Evolutionary conservation across 2,888 invertebrate species (phyloP).

Genomic region (Eucriotettix oculatus): DNA sequence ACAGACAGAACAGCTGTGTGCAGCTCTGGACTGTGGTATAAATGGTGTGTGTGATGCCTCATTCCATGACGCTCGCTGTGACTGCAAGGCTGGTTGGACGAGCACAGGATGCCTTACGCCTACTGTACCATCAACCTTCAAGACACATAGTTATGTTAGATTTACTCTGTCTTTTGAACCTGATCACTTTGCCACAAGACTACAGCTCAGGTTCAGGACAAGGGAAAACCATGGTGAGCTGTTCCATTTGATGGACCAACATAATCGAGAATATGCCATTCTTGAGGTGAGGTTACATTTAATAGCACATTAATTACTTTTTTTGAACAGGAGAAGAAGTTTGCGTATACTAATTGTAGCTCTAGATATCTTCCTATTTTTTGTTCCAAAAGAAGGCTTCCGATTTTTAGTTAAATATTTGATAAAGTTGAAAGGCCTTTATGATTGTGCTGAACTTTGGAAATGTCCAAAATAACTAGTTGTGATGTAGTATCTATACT

Average conservation of each 20-base stretch:
- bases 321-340: too few species aligned
- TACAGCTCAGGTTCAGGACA: constrained; percentile 38
- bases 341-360: too few species aligned
- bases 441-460: too few species aligned
- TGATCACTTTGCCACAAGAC: constrained; percentile 28
- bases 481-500: too few species aligned
- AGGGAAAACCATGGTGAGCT: constrained; percentile 33
- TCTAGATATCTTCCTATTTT: too few species aligned
- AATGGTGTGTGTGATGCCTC: constrained; percentile 1
- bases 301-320: too few species aligned
- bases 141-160: constrained; percentile 33
- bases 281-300: constrained; percentile 25
- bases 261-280: constrained; percentile 31
- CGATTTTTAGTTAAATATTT: too few species aligned
- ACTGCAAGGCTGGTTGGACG: constrained; percentile 38
- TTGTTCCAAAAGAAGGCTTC: too few species aligned
- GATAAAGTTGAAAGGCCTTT: too few species aligned
- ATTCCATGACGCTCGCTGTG: constrained; percentile 24
- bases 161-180: constrained; percentile 34
- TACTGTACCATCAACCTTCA: constrained; percentile 30
- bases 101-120: constrained; percentile 25
- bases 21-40: neutral
- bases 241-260: constrained; percentile 31
- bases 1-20: constrained; percentile 12
- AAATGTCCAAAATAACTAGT: too few species aligned